Base-by-base conservation (phyloP, 2,113 vertebrate genomes). In the Clarias macrocephalus region DNA sequence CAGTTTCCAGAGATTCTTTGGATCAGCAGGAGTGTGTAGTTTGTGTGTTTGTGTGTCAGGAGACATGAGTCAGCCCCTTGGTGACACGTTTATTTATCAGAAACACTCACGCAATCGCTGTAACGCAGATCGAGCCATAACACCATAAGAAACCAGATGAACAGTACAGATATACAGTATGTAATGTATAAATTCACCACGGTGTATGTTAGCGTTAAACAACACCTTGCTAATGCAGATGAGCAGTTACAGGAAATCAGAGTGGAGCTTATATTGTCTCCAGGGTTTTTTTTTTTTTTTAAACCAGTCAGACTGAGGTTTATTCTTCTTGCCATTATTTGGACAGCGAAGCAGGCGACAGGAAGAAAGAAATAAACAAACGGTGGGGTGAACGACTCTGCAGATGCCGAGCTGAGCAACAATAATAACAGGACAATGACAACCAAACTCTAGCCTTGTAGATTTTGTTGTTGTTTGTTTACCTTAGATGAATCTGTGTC, bases 41-140 rank as follows among this genome's bases (percentile, higher is more conserved):
- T 37, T 12, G 33, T 73, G 37, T 75, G 37, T 30, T 3, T 57
- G 6, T 57, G n/a, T 80, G 54, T 30, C 13, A 30, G 54, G n/a
- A 79, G 76, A 54, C 76, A 30, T 79, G 76, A 56, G 52, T 56
- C 76, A 57, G 54, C n/a, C 8, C 76, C 76, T 59, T 30, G 52
- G 76, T 18, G 76, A 80, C 76, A 30, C 0, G n/a, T 57, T 77
- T 77, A 56, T 77, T 77, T 77, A 77, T 77, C 23, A 56, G 28
- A 77, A 77, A 77, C 75, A 77, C 23, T 77, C 23, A 52, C 3
- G 37, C 73, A 3, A n/a, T 54, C 3, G 6, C 75, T 15, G 12
- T 77, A 77, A 28, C 7, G 25, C 48, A 77, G 75, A 77, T n/a
- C 75, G 7, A 12, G 28, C 25, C 25, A 56, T 77, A 77, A 77